Percentiles rank a stretch among this genome's conserved stretches.
Evolutionary conservation across 2,888 invertebrate species (phyloP).

Genomic region (Ceraclea dissimilis): DNA sequence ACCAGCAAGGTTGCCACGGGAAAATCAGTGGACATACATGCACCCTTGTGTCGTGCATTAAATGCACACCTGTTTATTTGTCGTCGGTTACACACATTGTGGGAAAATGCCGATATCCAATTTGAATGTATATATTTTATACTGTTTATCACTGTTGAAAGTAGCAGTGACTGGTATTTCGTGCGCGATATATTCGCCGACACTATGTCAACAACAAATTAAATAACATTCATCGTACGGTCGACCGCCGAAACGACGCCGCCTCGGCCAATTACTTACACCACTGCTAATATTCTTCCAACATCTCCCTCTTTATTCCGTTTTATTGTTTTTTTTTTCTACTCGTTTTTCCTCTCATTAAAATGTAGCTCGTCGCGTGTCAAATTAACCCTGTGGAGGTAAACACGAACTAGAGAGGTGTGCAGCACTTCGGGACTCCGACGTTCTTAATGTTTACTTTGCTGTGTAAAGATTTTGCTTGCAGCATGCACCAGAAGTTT

Average conservation of each 20-base stretch:
- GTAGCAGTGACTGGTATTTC: no score
- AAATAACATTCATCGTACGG: not conserved
- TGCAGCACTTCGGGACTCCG: not conserved
- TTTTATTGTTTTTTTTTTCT: not conserved
- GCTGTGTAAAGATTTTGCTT: not conserved
- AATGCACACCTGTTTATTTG: no score
- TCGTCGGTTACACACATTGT: no score
- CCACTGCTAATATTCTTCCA: not conserved
- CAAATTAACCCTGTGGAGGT: constrained; percentile 9
- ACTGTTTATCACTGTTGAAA: no score
- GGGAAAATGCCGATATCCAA: no score
- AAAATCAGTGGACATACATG: no score
- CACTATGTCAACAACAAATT: not conserved
- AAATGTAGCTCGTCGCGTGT: constrained; percentile 12
- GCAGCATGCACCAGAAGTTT: not conserved
- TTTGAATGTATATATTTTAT: no score
- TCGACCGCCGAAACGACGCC: constrained; percentile 6
- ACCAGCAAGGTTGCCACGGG: no score
- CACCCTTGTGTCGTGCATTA: no score
- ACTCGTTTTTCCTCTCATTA: constrained; percentile 3
- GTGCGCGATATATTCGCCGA: no score
- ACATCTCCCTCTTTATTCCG: not conserved
- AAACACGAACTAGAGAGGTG: not conserved
- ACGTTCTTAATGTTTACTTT: not conserved
- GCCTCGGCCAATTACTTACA: constrained; percentile 1